Base-by-base conservation (phyloP, 2,888 invertebrate genomes). In the Hipparchia sbordonii region DNA sequence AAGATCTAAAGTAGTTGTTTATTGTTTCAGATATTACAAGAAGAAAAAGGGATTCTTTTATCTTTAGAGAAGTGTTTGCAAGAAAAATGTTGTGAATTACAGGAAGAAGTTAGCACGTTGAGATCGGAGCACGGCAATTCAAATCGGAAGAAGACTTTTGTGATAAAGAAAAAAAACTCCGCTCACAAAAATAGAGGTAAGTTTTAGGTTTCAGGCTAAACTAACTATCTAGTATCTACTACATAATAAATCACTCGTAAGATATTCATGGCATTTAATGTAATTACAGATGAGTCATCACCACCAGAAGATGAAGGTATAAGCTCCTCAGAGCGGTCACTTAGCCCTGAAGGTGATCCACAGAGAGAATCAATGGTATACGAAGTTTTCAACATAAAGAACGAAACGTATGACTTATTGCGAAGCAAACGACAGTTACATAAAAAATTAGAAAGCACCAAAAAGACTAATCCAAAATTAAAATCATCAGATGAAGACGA, bases 231-330 rank as follows among this genome's bases (percentile, higher is more conserved):
- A 5, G 39, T 39, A 39, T 39, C 2, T 39, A 39, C 39, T 39
- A 39, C n/a, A n/a, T n/a, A n/a, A n/a, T n/a, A n/a, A n/a, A n/a
- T n/a, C n/a, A n/a, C n/a, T n/a, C n/a, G n/a, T n/a, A 33, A 9
- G 10, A 33, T 33, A 9, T 33, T 13, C 7, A 33, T 33, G 9
- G 9, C 9, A 33, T 23, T 13, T 8, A 51, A 63, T 65, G 39
- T 66, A 74, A 33, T 92, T 91, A 2, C 83, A 95, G 95, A 94
- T 81, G 95, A 95, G 82, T 96, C 96, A 60, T 96, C 97, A 6
- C 97, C 97, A 78, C 96, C 97, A 57, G 97, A 97, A 89, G 97
- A 97, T 83, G 97, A 97, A 93, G 97, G 97, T 6, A 98, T 98
- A 78, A 97, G 97, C 82, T 97, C 97, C 8, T 97, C 97, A 0